phyloP scores from a whole-genome alignment of 2,797 vertebrate species.

The Dermochelys coriacea region DNA sequence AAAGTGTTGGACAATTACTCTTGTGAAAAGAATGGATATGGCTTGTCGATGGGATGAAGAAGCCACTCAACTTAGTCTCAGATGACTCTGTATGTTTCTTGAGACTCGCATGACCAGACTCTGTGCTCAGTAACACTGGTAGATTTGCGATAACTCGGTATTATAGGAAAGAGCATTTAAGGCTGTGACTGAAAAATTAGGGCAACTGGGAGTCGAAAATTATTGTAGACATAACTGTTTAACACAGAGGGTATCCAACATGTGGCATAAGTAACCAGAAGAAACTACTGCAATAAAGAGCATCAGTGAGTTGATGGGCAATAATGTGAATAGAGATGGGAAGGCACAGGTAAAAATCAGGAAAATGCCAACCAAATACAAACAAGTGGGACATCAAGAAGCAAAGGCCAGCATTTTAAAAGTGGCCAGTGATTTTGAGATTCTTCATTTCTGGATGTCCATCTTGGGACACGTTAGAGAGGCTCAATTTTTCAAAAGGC shows the following conservation, averaged over 20 bases:
- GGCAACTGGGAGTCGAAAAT: slow-evolving; percentile 21
- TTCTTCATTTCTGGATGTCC: neutral
- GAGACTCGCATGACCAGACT: neutral
- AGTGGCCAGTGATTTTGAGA: neutral
- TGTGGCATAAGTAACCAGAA: slow-evolving; percentile 7
- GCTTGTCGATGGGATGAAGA: neutral
- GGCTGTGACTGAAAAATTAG: slow-evolving; percentile 13
- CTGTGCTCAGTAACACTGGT: neutral
- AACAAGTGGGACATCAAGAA: neutral
- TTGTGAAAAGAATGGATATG: neutral
- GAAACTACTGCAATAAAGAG: slow-evolving; percentile 1
- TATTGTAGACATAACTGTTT: neutral
- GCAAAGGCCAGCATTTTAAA: neutral
- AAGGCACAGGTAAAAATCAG: neutral
- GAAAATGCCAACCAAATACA: slow-evolving; percentile 20
- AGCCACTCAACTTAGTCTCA: neutral
- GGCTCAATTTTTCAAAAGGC: neutral
- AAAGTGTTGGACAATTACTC: neutral
- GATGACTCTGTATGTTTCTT: neutral
- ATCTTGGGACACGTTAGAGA: neutral
- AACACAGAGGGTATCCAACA: neutral
- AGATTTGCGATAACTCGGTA: neutral
- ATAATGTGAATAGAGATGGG: neutral
- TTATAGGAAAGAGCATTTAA: slow-evolving; percentile 24
- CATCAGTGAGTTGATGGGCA: neutral